phyloP scores from a whole-genome alignment of 2,888 invertebrate genomes.

The Xanthostigma xanthostigma region DNA sequence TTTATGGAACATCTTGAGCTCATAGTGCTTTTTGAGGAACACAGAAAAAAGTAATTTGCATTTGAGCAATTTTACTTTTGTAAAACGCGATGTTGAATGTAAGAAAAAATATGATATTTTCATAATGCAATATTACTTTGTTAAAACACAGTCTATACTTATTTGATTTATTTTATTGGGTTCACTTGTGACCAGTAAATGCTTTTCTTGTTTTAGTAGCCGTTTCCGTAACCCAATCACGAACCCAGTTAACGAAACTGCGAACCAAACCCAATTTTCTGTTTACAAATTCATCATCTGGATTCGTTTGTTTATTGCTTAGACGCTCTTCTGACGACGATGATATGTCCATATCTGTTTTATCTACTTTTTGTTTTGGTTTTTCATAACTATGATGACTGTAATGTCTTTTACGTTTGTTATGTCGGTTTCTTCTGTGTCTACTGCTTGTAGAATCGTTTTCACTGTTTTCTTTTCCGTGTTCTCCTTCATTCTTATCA shows the following conservation, averaged over 20 bases:
- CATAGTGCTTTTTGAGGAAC: no score
- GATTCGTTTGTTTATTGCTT: background rate
- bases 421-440: no score
- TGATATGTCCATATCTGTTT: no score
- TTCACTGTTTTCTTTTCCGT: no score
- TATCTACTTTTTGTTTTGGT: no score
- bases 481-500: no score
- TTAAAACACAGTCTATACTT: background rate
- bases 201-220: conserved; percentile 4
- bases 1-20: no score
- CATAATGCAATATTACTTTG: background rate
- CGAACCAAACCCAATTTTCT: conserved; percentile 2
- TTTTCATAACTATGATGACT: no score
- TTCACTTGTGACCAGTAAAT: background rate
- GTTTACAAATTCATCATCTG: conserved; percentile 4
- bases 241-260: conserved; percentile 4
- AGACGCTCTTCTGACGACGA: no score
- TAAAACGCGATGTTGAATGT: background rate
- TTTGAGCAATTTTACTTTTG: background rate
- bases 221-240: conserved; percentile 5
- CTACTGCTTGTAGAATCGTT: no score
- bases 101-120: background rate
- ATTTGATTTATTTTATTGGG: background rate
- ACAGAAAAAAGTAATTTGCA: no score
- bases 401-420: no score